Evolutionary conservation across 2,113 vertebrate genomes (phyloP).

Genomic region (Aegithalos caudatus): DNA sequence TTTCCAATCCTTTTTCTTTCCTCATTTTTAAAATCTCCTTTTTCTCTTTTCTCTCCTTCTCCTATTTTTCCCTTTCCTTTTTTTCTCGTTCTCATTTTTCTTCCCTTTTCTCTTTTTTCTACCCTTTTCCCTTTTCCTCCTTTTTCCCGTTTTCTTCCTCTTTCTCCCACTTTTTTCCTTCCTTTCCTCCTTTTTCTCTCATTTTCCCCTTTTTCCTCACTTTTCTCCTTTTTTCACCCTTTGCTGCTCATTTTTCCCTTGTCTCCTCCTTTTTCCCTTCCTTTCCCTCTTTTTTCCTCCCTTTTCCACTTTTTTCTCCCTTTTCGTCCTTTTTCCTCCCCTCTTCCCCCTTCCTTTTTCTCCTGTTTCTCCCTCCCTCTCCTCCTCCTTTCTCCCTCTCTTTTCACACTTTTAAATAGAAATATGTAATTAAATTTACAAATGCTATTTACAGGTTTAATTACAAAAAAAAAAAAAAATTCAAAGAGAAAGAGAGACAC

Average conservation of each 20-base stretch:
- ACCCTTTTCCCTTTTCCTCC: not conserved
- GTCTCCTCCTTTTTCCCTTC: not conserved
- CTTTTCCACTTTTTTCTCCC: too few species aligned
- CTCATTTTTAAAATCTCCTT: not conserved
- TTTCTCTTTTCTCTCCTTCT: not conserved
- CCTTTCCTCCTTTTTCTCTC: too few species aligned
- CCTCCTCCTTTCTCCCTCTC: not conserved
- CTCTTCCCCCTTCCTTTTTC: too few species aligned
- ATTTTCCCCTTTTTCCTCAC: too few species aligned
- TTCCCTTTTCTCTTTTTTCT: not conserved
- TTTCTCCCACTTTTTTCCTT: too few species aligned
- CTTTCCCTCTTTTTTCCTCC: not conserved
- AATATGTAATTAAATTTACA: constrained; percentile 90
- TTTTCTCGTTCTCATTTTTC: not conserved
- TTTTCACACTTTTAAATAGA: constrained; percentile 80
- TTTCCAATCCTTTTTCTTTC: not conserved
- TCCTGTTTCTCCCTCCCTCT: not conserved
- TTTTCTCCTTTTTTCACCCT: too few species aligned
- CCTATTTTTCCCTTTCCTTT: not conserved
- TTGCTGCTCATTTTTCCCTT: not conserved
- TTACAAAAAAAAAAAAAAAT: constrained; percentile 75
- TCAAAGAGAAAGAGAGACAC: constrained; percentile 24
- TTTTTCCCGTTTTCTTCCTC: fast-evolving
- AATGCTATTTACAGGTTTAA: constrained; percentile 90
- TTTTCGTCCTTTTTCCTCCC: too few species aligned